A percentile compares a stretch with the other conserved stretches of the same genome.
phyloP scores from a whole-genome alignment of 1,140 invertebrate species.

The Trachymyrmex cornetzi region DNA sequence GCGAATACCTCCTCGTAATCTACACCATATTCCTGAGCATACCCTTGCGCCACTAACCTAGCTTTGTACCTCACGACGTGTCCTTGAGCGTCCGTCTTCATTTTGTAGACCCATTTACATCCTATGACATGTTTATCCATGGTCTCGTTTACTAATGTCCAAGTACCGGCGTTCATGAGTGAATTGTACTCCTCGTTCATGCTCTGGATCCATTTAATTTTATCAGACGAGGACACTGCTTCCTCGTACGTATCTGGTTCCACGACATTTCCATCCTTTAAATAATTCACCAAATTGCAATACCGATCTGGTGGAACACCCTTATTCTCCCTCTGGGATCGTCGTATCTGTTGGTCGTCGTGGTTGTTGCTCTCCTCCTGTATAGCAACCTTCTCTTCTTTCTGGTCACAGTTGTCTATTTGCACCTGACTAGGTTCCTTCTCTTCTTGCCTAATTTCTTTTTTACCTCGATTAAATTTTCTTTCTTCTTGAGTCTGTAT shows the following conservation, averaged over 20 bases:
- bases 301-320: not conserved
- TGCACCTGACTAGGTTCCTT: not conserved
- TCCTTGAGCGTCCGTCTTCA: not conserved
- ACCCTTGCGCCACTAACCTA: not conserved
- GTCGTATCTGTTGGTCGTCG: not conserved
- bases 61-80: not conserved
- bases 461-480: too few relatives aligned
- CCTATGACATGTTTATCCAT: not conserved
- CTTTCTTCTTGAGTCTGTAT: too few relatives aligned
- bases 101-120: conserved; percentile 3
- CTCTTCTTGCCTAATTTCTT: too few relatives aligned
- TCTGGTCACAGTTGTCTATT: not conserved
- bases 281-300: not conserved
- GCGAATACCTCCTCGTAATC: conserved; percentile 3
- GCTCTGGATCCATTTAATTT: not conserved
- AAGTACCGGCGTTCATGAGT: not conserved
- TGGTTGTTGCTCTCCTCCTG: not conserved
- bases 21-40: not conserved
- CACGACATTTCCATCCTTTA: too few relatives aligned
- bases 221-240: not conserved
- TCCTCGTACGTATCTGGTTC: not conserved
- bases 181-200: not conserved
- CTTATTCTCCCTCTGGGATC: not conserved
- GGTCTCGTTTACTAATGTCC: not conserved
- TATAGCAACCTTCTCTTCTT: not conserved